Percentiles rank a stretch among this genome's conserved stretches.
These are phyloP conservation scores for Drosophila varians DNA, from an alignment of 1,140 invertebrate genomes.

Conservation along the genomic window DNA sequence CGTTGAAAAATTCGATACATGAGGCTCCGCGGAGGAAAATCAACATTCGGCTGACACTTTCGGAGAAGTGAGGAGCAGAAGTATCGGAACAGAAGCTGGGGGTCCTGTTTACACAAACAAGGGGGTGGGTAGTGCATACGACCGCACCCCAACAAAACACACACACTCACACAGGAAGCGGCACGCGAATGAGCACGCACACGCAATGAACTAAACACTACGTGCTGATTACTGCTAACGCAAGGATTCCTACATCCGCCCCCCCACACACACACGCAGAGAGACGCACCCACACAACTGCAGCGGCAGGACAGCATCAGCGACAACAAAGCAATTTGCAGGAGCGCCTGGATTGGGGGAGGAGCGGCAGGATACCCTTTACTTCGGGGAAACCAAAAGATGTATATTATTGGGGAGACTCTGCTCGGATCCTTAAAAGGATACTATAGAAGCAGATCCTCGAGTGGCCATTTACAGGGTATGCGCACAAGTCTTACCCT, in stretches of 20 bases:
- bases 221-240: conserved; percentile 80
- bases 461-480: conserved; percentile 16
- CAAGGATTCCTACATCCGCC: too few species aligned
- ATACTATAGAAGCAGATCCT: too few species aligned
- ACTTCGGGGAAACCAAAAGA: too few species aligned
- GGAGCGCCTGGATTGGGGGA: conserved; percentile 2
- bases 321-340: conserved; percentile 52
- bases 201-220: conserved; percentile 76
- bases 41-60: background rate
- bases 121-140: conserved; percentile 2
- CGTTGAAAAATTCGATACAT: too few species aligned
- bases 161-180: conserved; percentile 16
- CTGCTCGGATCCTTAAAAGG: too few species aligned
- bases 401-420: too few species aligned
- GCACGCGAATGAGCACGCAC: conserved; percentile 57
- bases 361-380: conserved; percentile 2
- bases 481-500: conserved; percentile 52
- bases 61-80: background rate
- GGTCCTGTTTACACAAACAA: too few species aligned
- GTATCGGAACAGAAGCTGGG: too few species aligned
- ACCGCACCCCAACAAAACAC: conserved; percentile 13
- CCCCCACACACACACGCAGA: conserved; percentile 8
- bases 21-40: too few species aligned
- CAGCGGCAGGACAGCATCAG: conserved; percentile 36
- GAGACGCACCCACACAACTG: background rate